Evolutionary conservation across 2,888 invertebrate genomes (phyloP).

Genomic region (Macroteleia sp.): DNA sequence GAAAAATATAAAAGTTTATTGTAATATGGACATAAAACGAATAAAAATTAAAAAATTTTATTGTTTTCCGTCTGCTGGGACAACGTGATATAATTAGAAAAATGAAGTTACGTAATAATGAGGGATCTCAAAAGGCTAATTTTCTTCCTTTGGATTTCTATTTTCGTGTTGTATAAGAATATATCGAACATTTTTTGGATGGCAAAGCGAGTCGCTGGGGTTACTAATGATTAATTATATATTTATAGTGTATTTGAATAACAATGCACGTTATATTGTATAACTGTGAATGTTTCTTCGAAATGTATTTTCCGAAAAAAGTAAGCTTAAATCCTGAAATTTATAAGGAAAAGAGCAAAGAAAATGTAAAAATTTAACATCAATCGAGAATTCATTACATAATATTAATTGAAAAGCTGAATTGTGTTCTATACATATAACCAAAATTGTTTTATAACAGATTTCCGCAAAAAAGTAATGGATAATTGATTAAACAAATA

Average conservation of each 20-base stretch:
- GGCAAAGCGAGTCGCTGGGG: slow-evolving; percentile 63
- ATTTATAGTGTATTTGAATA: slow-evolving; percentile 76
- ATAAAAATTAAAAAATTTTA: too few species aligned
- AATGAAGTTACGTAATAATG: slow-evolving; percentile 52
- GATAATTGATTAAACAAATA: too few species aligned
- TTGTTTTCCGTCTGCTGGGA: too few species aligned
- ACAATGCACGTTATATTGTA: slow-evolving; percentile 70
- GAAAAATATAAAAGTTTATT: too few species aligned
- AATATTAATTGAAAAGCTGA: background rate
- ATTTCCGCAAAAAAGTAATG: too few species aligned
- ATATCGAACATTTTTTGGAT: slow-evolving; percentile 38
- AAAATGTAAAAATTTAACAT: background rate
- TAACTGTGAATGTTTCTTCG: slow-evolving; percentile 27
- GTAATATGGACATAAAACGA: too few species aligned
- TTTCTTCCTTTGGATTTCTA: slow-evolving; percentile 64
- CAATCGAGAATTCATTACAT: slow-evolving; percentile 22
- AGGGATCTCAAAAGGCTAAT: slow-evolving; percentile 69
- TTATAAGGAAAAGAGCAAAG: slow-evolving; percentile 23
- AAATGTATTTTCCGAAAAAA: slow-evolving; percentile 46
- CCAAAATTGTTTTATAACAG: too few species aligned
- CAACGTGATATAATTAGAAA: slow-evolving; percentile 35
- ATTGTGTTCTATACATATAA: too few species aligned
- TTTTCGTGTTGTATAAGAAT: slow-evolving; percentile 44
- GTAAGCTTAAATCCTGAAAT: slow-evolving; percentile 15
- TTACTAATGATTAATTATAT: slow-evolving; percentile 74